These are phyloP conservation scores for Drosophila fulvimacula DNA, from an alignment of 2,888 invertebrate species.

Conservation along the genomic window DNA sequence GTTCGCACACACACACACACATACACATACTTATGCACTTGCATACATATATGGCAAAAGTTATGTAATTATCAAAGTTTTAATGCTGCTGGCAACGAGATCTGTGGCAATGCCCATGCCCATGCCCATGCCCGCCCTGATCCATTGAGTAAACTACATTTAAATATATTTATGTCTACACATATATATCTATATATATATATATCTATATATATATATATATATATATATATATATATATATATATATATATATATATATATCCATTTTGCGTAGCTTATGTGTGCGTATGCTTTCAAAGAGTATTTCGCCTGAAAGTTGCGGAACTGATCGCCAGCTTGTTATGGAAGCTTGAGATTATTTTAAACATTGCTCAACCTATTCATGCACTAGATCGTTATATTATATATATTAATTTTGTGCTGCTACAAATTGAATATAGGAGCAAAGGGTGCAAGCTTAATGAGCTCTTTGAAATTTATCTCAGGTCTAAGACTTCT, in stretches of 20 bases:
- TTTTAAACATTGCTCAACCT: neutral
- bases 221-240: conserved; percentile 31
- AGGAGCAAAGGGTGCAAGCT: too few species aligned
- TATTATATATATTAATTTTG: too few species aligned
- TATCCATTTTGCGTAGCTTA: conserved; percentile 42
- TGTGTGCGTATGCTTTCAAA: conserved; percentile 6
- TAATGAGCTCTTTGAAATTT: too few species aligned
- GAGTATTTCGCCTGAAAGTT: conserved; percentile 26
- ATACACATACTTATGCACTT: conserved; percentile 11
- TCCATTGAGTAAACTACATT: conserved; percentile 9
- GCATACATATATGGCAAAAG: conserved; percentile 53
- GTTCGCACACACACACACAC: conserved; percentile 31
- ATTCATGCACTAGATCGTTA: too few species aligned
- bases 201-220: conserved; percentile 30
- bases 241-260: conserved; percentile 52
- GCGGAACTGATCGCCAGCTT: conserved; percentile 11
- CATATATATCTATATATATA: neutral
- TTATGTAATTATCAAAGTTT: conserved; percentile 80
- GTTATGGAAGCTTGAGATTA: neutral
- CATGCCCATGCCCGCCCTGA: neutral
- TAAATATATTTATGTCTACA: conserved; percentile 1
- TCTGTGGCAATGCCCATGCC: conserved; percentile 17
- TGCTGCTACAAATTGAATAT: too few species aligned
- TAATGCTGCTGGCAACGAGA: conserved; percentile 63
- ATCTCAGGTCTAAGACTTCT: too few species aligned